Conservation (phyloP, 2,113 vertebrate species). For the Suncus etruscus region DNA sequence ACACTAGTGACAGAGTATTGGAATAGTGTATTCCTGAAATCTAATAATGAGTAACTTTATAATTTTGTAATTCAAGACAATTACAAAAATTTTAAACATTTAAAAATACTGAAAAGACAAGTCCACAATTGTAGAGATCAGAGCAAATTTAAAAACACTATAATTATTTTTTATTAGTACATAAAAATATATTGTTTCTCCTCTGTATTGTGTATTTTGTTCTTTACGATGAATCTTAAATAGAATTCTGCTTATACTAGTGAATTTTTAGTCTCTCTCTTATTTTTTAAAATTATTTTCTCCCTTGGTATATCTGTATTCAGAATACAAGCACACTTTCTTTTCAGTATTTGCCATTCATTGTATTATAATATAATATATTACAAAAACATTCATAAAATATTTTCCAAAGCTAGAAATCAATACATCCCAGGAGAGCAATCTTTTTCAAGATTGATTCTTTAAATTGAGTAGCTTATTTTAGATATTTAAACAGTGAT, state of each 20-base stretch:
- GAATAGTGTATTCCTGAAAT: no score
- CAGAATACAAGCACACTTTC: not conserved
- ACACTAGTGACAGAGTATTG: no score
- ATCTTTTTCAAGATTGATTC: slow-evolving; percentile 47
- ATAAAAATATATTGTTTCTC: not conserved
- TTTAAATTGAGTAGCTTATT: slow-evolving; percentile 61
- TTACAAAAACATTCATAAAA: slow-evolving; percentile 48
- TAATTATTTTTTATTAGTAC: not conserved
- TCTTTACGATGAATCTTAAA: not conserved
- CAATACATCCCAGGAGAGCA: slow-evolving; percentile 52
- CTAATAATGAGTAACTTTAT: no score
- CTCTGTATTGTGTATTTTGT: not conserved
- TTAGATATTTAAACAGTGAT: slow-evolving; percentile 69
- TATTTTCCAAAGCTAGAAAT: slow-evolving; percentile 59
- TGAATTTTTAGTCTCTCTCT: no score
- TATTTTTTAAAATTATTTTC: not conserved
- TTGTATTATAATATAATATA: slow-evolving; percentile 50
- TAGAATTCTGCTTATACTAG: not conserved
- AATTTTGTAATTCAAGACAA: no score
- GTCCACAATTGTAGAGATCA: not conserved
- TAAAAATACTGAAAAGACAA: accelerated
- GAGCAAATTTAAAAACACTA: not conserved
- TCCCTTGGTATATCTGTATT: not conserved
- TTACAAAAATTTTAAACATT: no score
- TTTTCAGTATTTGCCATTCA: slow-evolving; percentile 25